A percentile compares a stretch with the other conserved stretches of the same genome.
Evolutionary conservation across 2,113 vertebrate genomes (phyloP).

Genomic region (Triplophysa dalaica): DNA sequence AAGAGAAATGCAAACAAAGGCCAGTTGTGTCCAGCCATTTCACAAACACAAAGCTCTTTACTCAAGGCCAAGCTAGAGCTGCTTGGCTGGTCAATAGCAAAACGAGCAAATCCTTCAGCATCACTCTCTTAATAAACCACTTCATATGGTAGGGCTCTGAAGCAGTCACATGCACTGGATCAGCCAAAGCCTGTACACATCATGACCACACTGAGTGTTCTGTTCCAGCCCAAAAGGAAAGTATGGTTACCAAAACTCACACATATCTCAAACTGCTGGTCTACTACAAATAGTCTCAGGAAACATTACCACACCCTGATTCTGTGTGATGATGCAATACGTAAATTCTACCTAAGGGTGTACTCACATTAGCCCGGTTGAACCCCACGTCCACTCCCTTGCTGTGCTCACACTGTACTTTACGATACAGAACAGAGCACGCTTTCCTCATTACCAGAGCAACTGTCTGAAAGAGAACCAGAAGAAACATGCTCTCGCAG

Average conservation of each 20-base stretch:
- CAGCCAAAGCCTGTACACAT: slow-evolving; percentile 37
- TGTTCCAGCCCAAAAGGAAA: slow-evolving; percentile 36
- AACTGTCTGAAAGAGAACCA: too few relatives aligned
- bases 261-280: neutral
- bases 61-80: slow-evolving; percentile 37
- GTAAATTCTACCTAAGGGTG: too few relatives aligned
- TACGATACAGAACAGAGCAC: too few relatives aligned
- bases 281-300: neutral
- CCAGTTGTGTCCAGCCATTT: slow-evolving; percentile 31
- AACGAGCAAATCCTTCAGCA: slow-evolving; percentile 31
- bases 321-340: neutral
- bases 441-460: too few relatives aligned
- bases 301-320: slow-evolving; percentile 11
- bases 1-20: slow-evolving; percentile 23
- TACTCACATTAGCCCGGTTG: too few relatives aligned
- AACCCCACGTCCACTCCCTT: too few relatives aligned
- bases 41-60: slow-evolving; percentile 28
- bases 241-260: slow-evolving; percentile 28
- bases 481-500: too few relatives aligned
- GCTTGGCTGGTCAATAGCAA: slow-evolving; percentile 19
- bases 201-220: slow-evolving; percentile 37
- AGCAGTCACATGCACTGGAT: slow-evolving; percentile 50
- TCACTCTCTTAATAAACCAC: slow-evolving; percentile 46
- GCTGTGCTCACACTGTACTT: too few relatives aligned
- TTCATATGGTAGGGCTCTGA: slow-evolving; percentile 39